These are phyloP conservation scores for Monodelphis domestica DNA, from an alignment of 2,797 vertebrate genomes.

Conservation along the genomic window DNA sequence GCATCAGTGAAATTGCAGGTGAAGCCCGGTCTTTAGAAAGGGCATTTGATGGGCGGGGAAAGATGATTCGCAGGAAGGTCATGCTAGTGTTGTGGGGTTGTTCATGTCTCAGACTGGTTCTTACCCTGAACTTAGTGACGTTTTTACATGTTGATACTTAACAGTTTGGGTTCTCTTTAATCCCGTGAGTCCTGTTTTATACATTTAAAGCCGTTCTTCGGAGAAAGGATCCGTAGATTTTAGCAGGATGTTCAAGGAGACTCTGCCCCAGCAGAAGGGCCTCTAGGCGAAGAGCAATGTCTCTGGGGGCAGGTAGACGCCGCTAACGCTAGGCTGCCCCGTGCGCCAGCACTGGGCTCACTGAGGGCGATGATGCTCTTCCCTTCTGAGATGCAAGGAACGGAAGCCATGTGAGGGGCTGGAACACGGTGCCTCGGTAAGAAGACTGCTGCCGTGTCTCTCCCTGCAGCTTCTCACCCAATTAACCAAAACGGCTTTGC, in stretches of 20 bases:
- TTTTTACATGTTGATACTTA: not conserved
- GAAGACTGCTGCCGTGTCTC: not conserved
- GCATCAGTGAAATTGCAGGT: not conserved
- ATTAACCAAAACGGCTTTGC: constrained; percentile 54
- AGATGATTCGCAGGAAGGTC: not conserved
- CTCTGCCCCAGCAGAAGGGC: not conserved
- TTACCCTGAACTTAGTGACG: not conserved
- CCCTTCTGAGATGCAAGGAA: constrained; percentile 10
- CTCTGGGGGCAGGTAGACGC: not conserved
- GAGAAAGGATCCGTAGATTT: not conserved
- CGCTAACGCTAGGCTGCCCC: too few relatives aligned
- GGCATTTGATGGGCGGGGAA: not conserved
- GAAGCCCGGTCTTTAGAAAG: not conserved
- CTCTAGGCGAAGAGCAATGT: not conserved
- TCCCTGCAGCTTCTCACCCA: constrained; percentile 43
- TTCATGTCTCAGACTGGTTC: not conserved
- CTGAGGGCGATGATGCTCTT: not conserved
- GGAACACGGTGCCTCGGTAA: constrained; percentile 20
- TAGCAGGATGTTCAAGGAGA: not conserved
- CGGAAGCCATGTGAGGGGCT: not conserved
- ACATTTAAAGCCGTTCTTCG: not conserved
- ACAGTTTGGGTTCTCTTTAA: not conserved
- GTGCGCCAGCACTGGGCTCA: too few relatives aligned
- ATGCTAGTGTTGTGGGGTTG: not conserved
- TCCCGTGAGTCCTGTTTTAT: not conserved